Evolutionary conservation across 2,888 invertebrate genomes (phyloP), one percentile per base, ranked within the genome.

Genomic region (Apotomis betuletana): DNA sequence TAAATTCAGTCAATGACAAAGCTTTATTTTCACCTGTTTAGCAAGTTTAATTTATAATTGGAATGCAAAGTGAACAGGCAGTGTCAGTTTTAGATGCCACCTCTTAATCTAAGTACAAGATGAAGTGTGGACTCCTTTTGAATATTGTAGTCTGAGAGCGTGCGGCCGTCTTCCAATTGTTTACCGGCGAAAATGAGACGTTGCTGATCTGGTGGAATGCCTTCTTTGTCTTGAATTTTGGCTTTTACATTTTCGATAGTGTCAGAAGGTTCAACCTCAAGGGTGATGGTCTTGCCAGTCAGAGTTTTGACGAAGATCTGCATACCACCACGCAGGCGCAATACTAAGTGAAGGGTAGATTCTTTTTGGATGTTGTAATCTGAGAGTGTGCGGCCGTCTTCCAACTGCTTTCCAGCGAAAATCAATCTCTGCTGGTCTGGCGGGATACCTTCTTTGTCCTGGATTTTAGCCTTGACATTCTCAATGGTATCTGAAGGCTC

Each of bases 101-200:
- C 96, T 77, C 95, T 86, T 36, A 95, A 90, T 77, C 95, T 91
- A 51, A 95, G 83, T 6, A 95, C 94, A 74, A 95, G 86, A 79
- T 95, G 94, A 13, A 95, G 88, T 1, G 94, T 65, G 55, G 0
- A 95, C 63, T 76, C 76, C 15, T 76, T 76, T 67, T 76, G 76
- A 54, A 76, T 76, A 44, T 76, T 76, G 67, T 76, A 76, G 58
- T 76, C 76, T 3, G 76, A 75, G 27, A 76, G 68, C 9, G 76
- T 76, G 67, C 76, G 76, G 12, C 76, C 75, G 51, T 75, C 75
- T 74, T 75, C 75, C 68, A 75, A 57, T 49, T 75, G 75, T 58
- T 74, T 76, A 55, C 76, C 76, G 13, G 76, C 76, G 62, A 76
- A 76, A 51, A 76, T 76, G 10, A 76, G 67, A 38, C 76, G 59